A percentile compares a stretch with the other conserved stretches of the same genome.
These are phyloP conservation scores for Peromyscus californicus DNA, from an alignment of 2,113 vertebrate genomes.

Conservation along the genomic window DNA sequence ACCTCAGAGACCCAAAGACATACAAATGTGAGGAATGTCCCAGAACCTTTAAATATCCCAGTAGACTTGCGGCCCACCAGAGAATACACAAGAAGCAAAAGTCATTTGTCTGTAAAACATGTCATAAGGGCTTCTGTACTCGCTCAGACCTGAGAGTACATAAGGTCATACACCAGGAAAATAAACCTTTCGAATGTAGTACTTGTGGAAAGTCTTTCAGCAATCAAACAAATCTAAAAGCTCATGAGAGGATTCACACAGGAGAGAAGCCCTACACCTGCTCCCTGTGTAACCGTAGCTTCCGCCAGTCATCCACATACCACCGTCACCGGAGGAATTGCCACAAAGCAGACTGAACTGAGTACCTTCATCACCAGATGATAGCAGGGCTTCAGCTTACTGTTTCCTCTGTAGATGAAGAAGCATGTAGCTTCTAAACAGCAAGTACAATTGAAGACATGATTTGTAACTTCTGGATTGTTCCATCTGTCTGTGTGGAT, in stretches of 20 bases:
- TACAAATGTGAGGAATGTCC: conserved; percentile 22
- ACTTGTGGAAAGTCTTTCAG: neutral
- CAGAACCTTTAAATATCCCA: neutral
- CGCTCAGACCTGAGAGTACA: neutral
- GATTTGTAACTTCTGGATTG: too few species aligned
- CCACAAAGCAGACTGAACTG: accelerated
- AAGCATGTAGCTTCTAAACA: too few species aligned
- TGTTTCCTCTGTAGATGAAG: too few species aligned
- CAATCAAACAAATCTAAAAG: neutral
- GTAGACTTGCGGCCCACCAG: neutral
- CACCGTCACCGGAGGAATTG: conserved; percentile 14
- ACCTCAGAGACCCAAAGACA: accelerated
- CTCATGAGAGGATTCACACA: conserved; percentile 44
- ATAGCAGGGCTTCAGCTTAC: too few species aligned
- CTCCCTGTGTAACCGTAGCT: neutral
- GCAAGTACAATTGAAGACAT: too few species aligned
- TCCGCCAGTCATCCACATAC: conserved; percentile 59
- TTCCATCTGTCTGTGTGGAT: too few species aligned
- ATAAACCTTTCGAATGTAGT: neutral
- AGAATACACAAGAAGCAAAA: conserved; percentile 48
- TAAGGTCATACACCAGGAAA: neutral
- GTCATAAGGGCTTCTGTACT: conserved; percentile 50
- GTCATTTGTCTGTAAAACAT: neutral
- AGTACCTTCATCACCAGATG: neutral
- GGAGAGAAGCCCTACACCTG: neutral